Conservation (phyloP, 35 echinoderm and acorn worm genomes). For the Nesometra sesokonis region DNA sequence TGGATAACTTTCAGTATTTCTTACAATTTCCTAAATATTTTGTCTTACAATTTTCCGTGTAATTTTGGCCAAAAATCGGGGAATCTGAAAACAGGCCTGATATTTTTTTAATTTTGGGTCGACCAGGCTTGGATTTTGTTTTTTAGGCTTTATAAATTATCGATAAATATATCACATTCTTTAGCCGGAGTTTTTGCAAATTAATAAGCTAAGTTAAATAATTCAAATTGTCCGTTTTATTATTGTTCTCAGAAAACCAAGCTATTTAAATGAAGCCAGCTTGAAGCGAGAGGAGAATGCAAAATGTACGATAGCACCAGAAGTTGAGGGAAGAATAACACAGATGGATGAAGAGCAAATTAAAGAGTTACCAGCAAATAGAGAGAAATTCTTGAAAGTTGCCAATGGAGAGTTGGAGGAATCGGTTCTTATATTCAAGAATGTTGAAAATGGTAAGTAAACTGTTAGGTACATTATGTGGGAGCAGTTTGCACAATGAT, state of each 20-base stretch:
- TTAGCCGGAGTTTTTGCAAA: no score
- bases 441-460: background rate
- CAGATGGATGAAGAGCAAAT: slow-evolving; percentile 18
- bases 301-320: slow-evolving; percentile 20
- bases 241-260: slow-evolving; percentile 12
- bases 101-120: no score
- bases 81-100: no score
- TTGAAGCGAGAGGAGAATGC: slow-evolving; percentile 21
- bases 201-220: no score
- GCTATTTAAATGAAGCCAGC: slow-evolving; percentile 11
- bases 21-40: no score
- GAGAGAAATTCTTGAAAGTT: slow-evolving; percentile 15
- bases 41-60: no score
- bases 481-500: no score
- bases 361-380: slow-evolving; percentile 3
- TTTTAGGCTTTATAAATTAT: no score
- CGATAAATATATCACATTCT: no score
- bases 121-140: no score
- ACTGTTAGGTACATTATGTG: background rate
- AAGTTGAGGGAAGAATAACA: slow-evolving; percentile 46
- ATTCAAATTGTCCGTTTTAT: background rate
- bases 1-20: no score
- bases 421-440: background rate
- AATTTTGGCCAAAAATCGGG: no score
- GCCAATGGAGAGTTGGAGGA: slow-evolving; percentile 18